Percentiles rank a stretch among this genome's conserved stretches.
phyloP scores from a whole-genome alignment of 2,888 invertebrate species.

The Sipunculus nudus region DNA sequence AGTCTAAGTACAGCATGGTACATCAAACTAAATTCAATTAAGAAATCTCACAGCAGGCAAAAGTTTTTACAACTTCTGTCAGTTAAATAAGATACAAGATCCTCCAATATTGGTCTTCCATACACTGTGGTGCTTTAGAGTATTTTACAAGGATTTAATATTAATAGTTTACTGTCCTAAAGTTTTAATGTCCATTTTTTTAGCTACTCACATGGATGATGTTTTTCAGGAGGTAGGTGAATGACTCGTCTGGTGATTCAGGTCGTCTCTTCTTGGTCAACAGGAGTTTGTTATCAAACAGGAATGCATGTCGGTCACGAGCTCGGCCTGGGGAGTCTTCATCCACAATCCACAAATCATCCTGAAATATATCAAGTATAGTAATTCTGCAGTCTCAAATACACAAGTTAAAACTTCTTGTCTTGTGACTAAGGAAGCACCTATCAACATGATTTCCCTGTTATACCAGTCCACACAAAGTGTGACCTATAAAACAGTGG shows the following conservation, averaged over 20 bases:
- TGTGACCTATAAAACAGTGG: too few relatives aligned
- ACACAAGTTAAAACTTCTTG: too few relatives aligned
- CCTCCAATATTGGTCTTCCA: not conserved
- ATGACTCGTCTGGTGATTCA: slow-evolving; percentile 47
- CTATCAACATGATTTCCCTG: too few relatives aligned
- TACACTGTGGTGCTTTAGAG: too few relatives aligned
- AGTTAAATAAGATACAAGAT: not conserved
- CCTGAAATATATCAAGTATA: slow-evolving; percentile 47
- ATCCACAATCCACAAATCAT: slow-evolving; percentile 63
- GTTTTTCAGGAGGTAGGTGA: slow-evolving; percentile 57
- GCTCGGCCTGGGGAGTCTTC: slow-evolving; percentile 48
- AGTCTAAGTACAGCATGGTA: too few relatives aligned
- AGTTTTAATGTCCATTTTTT: too few relatives aligned
- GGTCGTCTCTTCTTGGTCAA: slow-evolving; percentile 52
- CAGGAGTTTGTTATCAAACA: slow-evolving; percentile 60
- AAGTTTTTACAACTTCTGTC: not conserved
- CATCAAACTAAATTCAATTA: not conserved
- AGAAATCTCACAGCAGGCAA: not conserved
- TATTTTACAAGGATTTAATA: not conserved
- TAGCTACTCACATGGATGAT: slow-evolving; percentile 63
- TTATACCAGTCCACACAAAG: too few relatives aligned
- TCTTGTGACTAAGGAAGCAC: too few relatives aligned
- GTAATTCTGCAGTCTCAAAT: not conserved
- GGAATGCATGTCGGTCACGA: slow-evolving; percentile 63
- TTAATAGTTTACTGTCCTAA: too few relatives aligned